These are phyloP conservation scores for Solenopsis invicta DNA, from an alignment of 1,140 invertebrate genomes.

Conservation along the genomic window DNA sequence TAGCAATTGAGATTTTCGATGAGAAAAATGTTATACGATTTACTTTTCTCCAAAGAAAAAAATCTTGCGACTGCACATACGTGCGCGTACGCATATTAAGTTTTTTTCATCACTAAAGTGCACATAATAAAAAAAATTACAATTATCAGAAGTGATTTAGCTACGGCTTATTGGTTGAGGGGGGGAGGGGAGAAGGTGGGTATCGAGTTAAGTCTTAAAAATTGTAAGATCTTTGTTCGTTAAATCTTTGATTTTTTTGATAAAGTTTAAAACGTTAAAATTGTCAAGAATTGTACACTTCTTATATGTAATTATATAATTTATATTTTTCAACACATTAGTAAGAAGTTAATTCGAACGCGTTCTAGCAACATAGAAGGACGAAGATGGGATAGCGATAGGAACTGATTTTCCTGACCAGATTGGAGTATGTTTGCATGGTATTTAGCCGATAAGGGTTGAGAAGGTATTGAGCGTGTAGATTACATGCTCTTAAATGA, in stretches of 20 bases:
- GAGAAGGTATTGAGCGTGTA: slow-evolving; percentile 75
- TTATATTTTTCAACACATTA: not conserved
- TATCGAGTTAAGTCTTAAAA: not conserved
- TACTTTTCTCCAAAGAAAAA: not conserved
- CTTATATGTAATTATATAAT: not conserved
- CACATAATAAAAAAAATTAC: not conserved
- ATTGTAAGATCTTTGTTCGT: not conserved
- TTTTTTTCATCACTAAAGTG: not conserved
- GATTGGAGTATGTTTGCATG: slow-evolving; percentile 80
- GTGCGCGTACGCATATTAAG: not conserved
- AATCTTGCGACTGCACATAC: not conserved
- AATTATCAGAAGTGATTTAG: not conserved
- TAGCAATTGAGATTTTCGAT: not conserved
- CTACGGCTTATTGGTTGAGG: not conserved
- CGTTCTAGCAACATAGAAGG: slow-evolving; percentile 54
- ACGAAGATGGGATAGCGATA: slow-evolving; percentile 71
- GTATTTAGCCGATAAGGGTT: slow-evolving; percentile 79
- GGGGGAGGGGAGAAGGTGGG: too few relatives aligned
- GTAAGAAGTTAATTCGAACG: slow-evolving; percentile 68
- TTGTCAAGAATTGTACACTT: not conserved
- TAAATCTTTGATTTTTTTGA: too few relatives aligned
- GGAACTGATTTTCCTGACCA: slow-evolving; percentile 71
- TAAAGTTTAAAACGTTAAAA: not conserved
- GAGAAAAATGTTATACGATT: not conserved
- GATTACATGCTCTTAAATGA: slow-evolving; percentile 80